These are phyloP conservation scores for Oreotrochilus melanogaster DNA, from an alignment of 2,113 vertebrate species.

Conservation along the genomic window DNA sequence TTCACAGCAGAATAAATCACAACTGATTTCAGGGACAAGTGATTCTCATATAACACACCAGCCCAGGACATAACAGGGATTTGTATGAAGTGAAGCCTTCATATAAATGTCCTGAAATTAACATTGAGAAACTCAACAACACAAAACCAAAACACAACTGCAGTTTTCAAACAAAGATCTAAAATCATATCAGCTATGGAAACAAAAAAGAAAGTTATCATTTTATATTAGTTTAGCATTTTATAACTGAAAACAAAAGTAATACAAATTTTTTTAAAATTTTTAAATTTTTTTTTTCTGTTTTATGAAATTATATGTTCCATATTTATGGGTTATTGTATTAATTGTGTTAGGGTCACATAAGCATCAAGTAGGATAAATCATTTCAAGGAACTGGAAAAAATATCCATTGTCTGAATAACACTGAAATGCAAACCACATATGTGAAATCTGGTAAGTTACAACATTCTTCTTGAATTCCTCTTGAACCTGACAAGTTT, in stretches of 20 bases:
- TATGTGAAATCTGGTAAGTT: rapidly evolving
- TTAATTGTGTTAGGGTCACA: background rate
- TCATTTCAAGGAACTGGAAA: background rate
- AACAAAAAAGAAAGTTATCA: background rate
- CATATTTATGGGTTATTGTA: background rate
- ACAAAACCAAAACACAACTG: background rate
- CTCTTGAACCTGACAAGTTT: background rate
- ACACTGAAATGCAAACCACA: background rate
- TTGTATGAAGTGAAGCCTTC: background rate
- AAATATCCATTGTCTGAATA: background rate
- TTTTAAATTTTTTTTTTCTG: too few species aligned
- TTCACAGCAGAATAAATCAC: background rate
- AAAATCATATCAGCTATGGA: background rate
- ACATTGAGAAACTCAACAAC: background rate
- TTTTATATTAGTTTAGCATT: too few species aligned
- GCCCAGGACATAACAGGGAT: background rate
- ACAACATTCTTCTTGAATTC: background rate
- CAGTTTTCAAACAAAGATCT: background rate
- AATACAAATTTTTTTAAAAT: background rate
- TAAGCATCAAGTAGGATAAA: background rate
- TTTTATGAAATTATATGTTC: background rate
- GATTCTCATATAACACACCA: background rate
- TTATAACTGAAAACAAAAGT: background rate
- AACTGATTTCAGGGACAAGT: background rate
- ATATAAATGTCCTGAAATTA: background rate